Percentiles rank a stretch among this genome's conserved stretches.
Evolutionary conservation across 2,888 invertebrate species (phyloP).

Genomic region (Bursaphelenchus okinawaensis): DNA sequence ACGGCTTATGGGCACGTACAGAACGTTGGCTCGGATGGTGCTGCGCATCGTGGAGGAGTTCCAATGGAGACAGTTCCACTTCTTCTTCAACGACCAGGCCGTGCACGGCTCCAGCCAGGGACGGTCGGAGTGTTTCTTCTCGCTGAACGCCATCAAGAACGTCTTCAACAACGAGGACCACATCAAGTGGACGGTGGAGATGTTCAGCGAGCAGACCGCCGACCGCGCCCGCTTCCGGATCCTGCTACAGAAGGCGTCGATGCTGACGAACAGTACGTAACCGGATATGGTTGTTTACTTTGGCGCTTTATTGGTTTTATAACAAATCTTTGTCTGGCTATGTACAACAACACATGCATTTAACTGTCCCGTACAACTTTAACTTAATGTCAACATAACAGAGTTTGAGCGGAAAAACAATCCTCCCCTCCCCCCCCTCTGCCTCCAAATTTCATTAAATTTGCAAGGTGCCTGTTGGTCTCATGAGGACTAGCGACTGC

Average conservation of each 20-base stretch:
- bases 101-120: slow-evolving; percentile 36
- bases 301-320: too few relatives aligned
- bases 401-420: neutral
- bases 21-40: slow-evolving; percentile 42
- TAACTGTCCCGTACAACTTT: too few relatives aligned
- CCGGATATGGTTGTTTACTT: too few relatives aligned
- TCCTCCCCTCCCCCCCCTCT: neutral
- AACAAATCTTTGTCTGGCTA: too few relatives aligned
- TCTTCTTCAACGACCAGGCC: slow-evolving; percentile 50
- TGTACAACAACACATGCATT: too few relatives aligned
- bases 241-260: slow-evolving; percentile 66
- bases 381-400: too few relatives aligned
- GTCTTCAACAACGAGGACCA: slow-evolving; percentile 44
- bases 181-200: slow-evolving; percentile 44
- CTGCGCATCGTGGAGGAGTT: slow-evolving; percentile 64
- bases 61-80: slow-evolving; percentile 67
- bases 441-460: neutral
- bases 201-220: slow-evolving; percentile 66
- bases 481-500: neutral
- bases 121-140: slow-evolving; percentile 48
- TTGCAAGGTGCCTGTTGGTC: neutral
- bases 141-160: slow-evolving; percentile 53
- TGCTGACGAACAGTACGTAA: slow-evolving; percentile 48
- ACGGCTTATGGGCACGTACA: slow-evolving; percentile 75
- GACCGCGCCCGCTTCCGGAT: slow-evolving; percentile 66